A percentile compares a stretch with the other conserved stretches of the same genome.
Evolutionary conservation across 2,888 invertebrate species (phyloP).

Genomic region (Tribolium freemani): DNA sequence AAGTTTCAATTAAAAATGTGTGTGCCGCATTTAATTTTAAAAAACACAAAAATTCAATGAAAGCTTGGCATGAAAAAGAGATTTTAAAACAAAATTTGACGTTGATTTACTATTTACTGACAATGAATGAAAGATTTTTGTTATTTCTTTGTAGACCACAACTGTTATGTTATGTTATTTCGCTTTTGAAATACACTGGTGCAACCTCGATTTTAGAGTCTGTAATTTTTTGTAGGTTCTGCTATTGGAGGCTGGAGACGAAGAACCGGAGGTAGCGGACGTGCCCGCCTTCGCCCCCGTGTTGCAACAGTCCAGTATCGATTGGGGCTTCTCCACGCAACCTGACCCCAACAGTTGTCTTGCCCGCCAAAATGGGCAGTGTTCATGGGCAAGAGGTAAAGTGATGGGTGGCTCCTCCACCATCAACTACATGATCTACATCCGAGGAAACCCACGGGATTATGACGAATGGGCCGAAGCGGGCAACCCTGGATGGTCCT

Average conservation of each 20-base stretch:
- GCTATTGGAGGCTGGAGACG: constrained; percentile 77
- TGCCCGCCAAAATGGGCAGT: constrained; percentile 72
- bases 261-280: constrained; percentile 77
- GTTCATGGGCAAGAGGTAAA: constrained; percentile 75
- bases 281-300: constrained; percentile 77
- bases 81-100: too few relatives aligned
- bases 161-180: too few relatives aligned
- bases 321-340: constrained; percentile 80
- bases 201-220: too few relatives aligned
- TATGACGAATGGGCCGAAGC: constrained; percentile 77
- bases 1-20: background rate
- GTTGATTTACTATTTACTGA: background rate
- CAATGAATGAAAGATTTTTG: too few relatives aligned
- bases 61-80: too few relatives aligned
- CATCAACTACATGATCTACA: constrained; percentile 78
- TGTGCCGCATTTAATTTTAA: too few relatives aligned
- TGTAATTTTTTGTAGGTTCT: constrained; percentile 68
- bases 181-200: too few relatives aligned
- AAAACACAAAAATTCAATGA: background rate
- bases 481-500: constrained; percentile 77
- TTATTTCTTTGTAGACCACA: too few relatives aligned
- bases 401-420: constrained; percentile 79
- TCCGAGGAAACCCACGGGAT: constrained; percentile 73
- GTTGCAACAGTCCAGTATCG: constrained; percentile 74
- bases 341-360: constrained; percentile 75